Base-by-base conservation (phyloP, 2,888 invertebrate species). In the Caenorhabditis sp. region DNA sequence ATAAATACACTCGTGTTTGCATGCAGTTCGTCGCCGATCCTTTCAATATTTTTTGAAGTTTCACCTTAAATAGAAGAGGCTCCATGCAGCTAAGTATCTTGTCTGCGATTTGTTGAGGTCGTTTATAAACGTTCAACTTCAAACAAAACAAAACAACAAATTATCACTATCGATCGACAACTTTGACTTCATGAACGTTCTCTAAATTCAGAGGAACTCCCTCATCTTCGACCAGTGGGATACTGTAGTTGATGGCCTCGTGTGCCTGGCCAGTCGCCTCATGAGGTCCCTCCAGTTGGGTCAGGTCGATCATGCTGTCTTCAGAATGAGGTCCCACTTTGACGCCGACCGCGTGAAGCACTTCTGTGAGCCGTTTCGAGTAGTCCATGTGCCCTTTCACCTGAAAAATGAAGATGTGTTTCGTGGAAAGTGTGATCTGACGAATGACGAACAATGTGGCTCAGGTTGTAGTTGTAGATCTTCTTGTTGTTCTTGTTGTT, bases 401-500 rank as follows among this genome's bases (percentile, higher is more conserved):
- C 86, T 86, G 70, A 35, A 75, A 68, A 22, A 26, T n/a, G 20
- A 7, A 26, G n/a, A 27, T 37, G 9, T 7, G 30, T 30, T 30
- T 30, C 30, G 30, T 5, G 30, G 11, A 26, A 22, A 26, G n/a
- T 32, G 6, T 13, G 22, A 3, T 30, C 22, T 22, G 7, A 22
- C 11, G 45, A 53, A 30, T n/a, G n/a, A n/a, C 11, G 11, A 24
- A 92, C 92, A 89, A 92, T 90, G 77, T 91, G 90, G 71, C 91
- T 92, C 24, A 93, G 89, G 84, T 93, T 92, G 72, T 92, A 90
- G 88, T 93, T 93, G 70, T 90, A 90, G 89, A 93, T 92, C 81
- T 92, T 90, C 45, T 91, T 85, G 81, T 91, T 90, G 17, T 90
- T 85, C 89, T 82, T 81, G 70, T 76, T 81, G 20, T 85, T 90